Percentiles rank a stretch among this genome's conserved stretches.
Evolutionary conservation across 2,797 vertebrate genomes (phyloP).

Genomic region (Alca torda): DNA sequence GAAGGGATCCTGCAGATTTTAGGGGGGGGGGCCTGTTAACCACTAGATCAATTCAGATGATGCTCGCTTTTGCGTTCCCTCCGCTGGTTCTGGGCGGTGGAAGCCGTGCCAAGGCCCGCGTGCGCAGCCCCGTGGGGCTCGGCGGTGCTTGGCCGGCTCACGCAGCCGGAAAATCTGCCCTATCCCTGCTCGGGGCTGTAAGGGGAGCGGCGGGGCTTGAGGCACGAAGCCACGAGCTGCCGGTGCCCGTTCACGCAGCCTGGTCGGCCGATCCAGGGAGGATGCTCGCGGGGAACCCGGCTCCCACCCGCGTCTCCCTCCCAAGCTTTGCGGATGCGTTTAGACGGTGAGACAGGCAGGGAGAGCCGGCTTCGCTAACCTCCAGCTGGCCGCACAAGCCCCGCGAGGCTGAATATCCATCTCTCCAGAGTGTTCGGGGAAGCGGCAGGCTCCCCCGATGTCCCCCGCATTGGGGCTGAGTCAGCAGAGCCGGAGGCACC

Average conservation of each 20-base stretch:
- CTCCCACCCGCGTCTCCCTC: background rate
- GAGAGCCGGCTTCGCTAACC: background rate
- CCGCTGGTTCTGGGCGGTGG: rapidly evolving
- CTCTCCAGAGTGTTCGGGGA: rapidly evolving
- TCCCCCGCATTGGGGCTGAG: background rate
- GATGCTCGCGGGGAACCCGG: rapidly evolving
- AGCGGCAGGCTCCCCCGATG: background rate
- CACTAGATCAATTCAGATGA: background rate
- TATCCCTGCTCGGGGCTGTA: rapidly evolving
- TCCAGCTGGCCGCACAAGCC: rapidly evolving
- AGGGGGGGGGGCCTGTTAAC: background rate
- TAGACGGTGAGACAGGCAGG: rapidly evolving
- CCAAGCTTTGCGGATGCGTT: background rate
- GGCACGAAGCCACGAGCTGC: background rate
- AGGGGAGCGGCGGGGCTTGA: rapidly evolving
- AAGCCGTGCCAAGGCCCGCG: rapidly evolving
- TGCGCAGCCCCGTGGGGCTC: background rate
- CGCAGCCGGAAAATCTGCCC: background rate
- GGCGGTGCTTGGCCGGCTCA: background rate
- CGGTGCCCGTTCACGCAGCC: background rate
- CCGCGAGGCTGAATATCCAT: rapidly evolving
- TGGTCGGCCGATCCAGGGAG: background rate
- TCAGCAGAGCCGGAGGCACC: background rate
- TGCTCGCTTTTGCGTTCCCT: background rate
- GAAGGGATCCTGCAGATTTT: background rate